phyloP scores from a whole-genome alignment of 2,797 vertebrate genomes.

The Sebastes steindachneri region DNA sequence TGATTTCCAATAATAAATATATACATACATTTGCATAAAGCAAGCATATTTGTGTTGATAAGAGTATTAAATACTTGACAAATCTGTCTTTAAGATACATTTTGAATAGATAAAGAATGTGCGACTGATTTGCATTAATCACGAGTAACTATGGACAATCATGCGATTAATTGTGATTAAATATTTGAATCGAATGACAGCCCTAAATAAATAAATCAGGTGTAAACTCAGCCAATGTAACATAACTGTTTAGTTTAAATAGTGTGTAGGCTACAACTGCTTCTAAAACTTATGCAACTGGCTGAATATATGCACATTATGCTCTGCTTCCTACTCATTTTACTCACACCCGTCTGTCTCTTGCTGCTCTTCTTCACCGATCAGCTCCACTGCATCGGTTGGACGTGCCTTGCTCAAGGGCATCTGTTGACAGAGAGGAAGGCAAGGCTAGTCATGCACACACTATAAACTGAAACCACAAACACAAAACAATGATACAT shows the following conservation, averaged over 20 bases:
- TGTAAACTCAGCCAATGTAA: neutral
- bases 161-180: no score
- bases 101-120: no score
- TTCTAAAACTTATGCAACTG: neutral
- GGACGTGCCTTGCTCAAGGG: constrained; percentile 67
- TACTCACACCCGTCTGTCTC: constrained; percentile 4
- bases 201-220: neutral
- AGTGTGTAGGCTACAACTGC: neutral
- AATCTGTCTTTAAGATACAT: no score
- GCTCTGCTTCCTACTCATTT: constrained; percentile 29
- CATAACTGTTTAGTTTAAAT: neutral
- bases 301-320: constrained; percentile 8
- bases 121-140: no score
- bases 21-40: no score
- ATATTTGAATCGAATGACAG: no score
- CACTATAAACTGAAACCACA: neutral
- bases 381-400: constrained; percentile 17
- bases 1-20: no score
- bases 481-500: no score
- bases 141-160: no score
- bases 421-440: constrained; percentile 15
- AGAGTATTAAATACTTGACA: no score
- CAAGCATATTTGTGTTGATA: no score
- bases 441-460: neutral
- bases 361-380: constrained; percentile 2